Evolutionary conservation across 2,113 vertebrate species (phyloP).

Genomic region (Rhinopomastus cyanomelas): DNA sequence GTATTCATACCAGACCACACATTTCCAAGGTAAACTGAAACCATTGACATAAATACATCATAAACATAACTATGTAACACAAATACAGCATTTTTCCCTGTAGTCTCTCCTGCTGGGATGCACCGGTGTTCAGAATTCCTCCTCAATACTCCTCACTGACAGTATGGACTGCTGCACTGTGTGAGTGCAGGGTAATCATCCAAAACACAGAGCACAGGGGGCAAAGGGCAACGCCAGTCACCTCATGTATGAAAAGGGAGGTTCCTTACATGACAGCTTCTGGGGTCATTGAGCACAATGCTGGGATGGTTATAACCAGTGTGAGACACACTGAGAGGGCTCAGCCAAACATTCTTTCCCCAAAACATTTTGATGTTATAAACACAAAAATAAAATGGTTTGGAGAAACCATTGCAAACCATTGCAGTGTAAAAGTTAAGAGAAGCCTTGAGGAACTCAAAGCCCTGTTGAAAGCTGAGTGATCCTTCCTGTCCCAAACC

Average conservation of each 20-base stretch:
- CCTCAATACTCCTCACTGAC: not conserved
- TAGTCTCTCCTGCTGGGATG: not conserved
- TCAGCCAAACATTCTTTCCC: not conserved
- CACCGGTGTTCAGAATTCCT: not conserved
- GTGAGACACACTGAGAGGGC: not conserved
- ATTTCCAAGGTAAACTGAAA: not conserved
- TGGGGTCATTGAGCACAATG: not conserved
- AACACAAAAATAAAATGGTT: not conserved
- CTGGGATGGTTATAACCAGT: not conserved
- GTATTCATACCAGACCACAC: not conserved
- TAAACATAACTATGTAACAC: too few relatives aligned
- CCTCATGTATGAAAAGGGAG: not conserved
- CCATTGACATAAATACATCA: too few relatives aligned
- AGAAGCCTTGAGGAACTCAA: not conserved
- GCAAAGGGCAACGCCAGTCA: not conserved
- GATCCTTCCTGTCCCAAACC: not conserved
- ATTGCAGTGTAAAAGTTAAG: not conserved
- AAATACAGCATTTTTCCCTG: not conserved
- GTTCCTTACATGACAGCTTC: not conserved
- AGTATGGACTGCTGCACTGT: not conserved
- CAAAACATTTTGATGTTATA: rapidly evolving
- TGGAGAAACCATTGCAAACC: not conserved
- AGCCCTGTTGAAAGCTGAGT: not conserved
- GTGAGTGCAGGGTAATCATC: not conserved
- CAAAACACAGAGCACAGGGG: not conserved